Evolutionary conservation across 2,888 invertebrate species (phyloP), one percentile per base, ranked within the genome.

Genomic region (Vanessa cardui): DNA sequence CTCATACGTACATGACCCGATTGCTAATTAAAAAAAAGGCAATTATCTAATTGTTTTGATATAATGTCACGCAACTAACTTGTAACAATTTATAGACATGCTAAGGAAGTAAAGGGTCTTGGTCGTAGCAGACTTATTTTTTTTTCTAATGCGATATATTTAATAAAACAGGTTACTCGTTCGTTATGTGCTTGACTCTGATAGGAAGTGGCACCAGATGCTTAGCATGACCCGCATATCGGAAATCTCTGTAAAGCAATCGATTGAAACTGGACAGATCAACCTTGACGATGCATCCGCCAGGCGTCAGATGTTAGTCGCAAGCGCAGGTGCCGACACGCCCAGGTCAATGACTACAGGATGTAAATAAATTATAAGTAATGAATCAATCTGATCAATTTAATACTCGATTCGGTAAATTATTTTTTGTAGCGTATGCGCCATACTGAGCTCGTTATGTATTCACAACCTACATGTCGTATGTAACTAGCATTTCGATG

Each of bases 291-390:
- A 69, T 63, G 70, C 70, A 74, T 72, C 73, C 73, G 74, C 70
- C 67, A 72, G 66, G 59, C 78, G 76, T 75, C 77, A 77, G 80
- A 78, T 78, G 78, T 77, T 78, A 80, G 79, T 80, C 81, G 80
- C 82, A 81, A 74, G 80, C 83, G 86, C 90, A 89, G 89, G 89
- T 89, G 88, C 81, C 82, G 74, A 76, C 75, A 76, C 72, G 77
- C 76, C 81, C 81, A 83, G 81, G 74, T 70, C 78, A 83, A 86
- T 66, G 73, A 64, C 64, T 87, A 76, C 75, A 80, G 76, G 76
- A 82, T 77, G 76, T 78, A 66, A 61, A 66, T 56, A 56, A 56
- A 56, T 39, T 56, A 39, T 68, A 78, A 78, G 76, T 74, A 82
- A 84, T 83, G 79, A 80, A 21, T 59, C 26, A 46, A 21, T 21